Evolutionary conservation across 2,797 vertebrate species (phyloP), one percentile per base, ranked within the genome.

Genomic region (Thunnus albacares): DNA sequence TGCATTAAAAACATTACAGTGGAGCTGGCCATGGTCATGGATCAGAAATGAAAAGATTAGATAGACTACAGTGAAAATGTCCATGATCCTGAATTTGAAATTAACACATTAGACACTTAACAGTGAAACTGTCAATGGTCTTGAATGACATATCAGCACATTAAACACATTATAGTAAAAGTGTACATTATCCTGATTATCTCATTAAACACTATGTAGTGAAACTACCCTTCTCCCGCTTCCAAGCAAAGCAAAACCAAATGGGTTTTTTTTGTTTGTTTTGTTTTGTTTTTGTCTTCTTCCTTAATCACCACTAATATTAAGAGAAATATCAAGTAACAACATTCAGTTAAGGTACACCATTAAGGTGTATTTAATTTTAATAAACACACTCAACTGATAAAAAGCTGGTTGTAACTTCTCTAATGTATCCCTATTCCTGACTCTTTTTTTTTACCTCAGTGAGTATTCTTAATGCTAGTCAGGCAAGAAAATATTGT

Each of bases 391-490:
- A 22, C 3, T 26, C 17, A 11, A 5, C 18, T 5, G 2, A 33
- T 22, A 20, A 57, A 69, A 53, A 62, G 17, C 55, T 61, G 22
- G 5, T 1, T 53, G 2, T 33, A 20, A 71, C n/a, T 62, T 41
- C 13, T 60, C 45, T 35, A 58, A 56, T 56, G 33, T 5, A 35
- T 71, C 38, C 10, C 4, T 28, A 20, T 24, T 38, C n/a, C 60
- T 43, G 33, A 70, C 43, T 55, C 12, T 1, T 77, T 5, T 67
- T 67, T 57, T 14, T 74, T 43, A 43, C 51, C n/a, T 49, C 57
- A 69, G 43, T 28, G 28, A 75, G 17, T 28, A 52, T 22, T 55
- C 6, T 69, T 69, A 63, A 72, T 68, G n/a, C 22, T 61, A 65
- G n/a, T 63, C 68, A 61, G 51, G 53, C 28, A 5, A 52, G 20